phyloP scores from a whole-genome alignment of 2,113 vertebrate genomes.

The Capreolus pygargus region DNA sequence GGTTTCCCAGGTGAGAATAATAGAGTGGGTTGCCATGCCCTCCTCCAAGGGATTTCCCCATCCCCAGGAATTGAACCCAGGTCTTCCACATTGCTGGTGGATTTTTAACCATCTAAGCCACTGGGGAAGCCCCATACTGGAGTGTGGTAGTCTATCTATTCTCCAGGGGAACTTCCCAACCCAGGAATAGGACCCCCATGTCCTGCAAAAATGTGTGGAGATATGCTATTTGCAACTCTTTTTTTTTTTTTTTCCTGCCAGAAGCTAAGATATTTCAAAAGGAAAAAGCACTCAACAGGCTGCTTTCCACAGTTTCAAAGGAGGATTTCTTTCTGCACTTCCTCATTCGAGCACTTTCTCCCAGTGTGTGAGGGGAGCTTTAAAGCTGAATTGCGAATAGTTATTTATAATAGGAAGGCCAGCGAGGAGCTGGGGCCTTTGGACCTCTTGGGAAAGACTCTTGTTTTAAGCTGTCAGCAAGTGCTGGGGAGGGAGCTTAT shows the following conservation, averaged over 20 bases:
- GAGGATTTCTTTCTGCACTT: neutral
- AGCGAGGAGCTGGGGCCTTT: accelerated
- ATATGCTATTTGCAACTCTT: neutral
- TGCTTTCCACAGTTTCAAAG: neutral
- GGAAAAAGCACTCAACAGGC: too few relatives aligned
- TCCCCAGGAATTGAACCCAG: too few relatives aligned
- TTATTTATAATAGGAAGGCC: neutral
- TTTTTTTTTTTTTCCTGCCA: neutral
- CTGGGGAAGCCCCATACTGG: too few relatives aligned
- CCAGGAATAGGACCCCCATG: neutral
- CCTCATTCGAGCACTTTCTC: too few relatives aligned
- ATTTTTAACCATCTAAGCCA: too few relatives aligned
- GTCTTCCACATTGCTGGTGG: too few relatives aligned
- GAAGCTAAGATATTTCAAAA: neutral
- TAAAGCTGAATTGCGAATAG: neutral
- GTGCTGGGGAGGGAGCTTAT: neutral
- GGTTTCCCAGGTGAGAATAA: too few relatives aligned
- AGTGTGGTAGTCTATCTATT: neutral
- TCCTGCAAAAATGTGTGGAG: neutral
- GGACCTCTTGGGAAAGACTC: neutral
- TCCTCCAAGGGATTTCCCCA: too few relatives aligned
- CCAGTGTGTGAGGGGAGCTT: neutral
- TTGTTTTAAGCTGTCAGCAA: too few relatives aligned
- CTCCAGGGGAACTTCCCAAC: neutral
- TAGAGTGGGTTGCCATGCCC: too few relatives aligned